phyloP scores from a whole-genome alignment of 2,888 invertebrate species.

The Onthophagus sagittarius region DNA sequence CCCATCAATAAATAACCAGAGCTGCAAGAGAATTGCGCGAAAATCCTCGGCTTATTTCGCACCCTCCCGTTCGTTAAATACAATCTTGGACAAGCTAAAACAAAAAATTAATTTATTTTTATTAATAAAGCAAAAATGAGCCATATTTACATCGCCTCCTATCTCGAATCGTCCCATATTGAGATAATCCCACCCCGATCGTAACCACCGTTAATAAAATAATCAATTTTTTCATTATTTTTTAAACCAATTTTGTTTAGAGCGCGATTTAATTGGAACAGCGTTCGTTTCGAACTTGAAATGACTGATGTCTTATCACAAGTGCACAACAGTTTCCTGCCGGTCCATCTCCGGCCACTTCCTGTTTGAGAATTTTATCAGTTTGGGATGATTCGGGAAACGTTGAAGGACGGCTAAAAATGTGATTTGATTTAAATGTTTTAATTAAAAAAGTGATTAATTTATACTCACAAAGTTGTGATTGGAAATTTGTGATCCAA shows the following conservation, averaged over 20 bases:
- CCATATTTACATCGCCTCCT: no score
- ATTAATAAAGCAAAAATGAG: not conserved
- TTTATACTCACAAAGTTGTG: no score
- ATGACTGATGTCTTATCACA: not conserved
- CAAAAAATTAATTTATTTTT: not conserved
- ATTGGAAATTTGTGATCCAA: no score
- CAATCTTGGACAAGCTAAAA: slow-evolving; percentile 33
- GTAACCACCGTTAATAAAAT: no score
- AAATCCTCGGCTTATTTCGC: slow-evolving; percentile 48
- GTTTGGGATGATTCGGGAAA: not conserved
- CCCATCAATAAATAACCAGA: slow-evolving; percentile 63
- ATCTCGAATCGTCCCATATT: no score
- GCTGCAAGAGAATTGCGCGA: slow-evolving; percentile 60
- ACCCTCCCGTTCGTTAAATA: slow-evolving; percentile 38
- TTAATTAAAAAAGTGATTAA: no score
- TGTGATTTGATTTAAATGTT: no score
- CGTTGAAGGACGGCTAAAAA: not conserved
- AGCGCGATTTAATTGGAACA: not conserved
- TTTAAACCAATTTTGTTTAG: not conserved
- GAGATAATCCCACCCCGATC: no score
- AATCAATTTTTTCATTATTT: not conserved
- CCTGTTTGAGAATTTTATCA: not conserved
- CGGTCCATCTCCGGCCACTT: not conserved
- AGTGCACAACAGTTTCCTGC: not conserved
- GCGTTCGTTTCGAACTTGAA: not conserved